Evolutionary conservation across 2,113 vertebrate genomes (phyloP), one percentile per base, ranked within the genome.

Genomic region (Podarcis muralis): DNA sequence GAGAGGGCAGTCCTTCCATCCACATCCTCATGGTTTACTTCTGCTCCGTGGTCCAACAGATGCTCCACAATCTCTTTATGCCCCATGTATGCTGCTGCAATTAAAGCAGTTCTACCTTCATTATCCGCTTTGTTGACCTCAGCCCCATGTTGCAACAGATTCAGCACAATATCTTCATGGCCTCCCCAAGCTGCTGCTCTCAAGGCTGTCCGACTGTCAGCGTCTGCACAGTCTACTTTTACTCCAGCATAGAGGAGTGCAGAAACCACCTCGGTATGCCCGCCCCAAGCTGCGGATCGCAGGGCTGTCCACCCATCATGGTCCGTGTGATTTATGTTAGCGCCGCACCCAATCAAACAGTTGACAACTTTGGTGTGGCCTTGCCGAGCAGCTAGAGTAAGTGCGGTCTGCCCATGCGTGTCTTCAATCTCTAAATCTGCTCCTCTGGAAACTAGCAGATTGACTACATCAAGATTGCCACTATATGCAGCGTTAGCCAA

Each of bases 291-390:
- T 1, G 99, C 99, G 0, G 99, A 99, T 25, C 99, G 96, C 16
- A 99, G 84, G 0, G 99, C 99, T 0, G 99, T 99, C 99, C 99
- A 99, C 3, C 99, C 99, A 0, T 99, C 99, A 0, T 98, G 99
- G 85, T 99, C 99, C 0, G 98, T 99, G 93, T 99, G 99, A 93
- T 99, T 98, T 79, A 99, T 98, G 6, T 99, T 98, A 69, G 98
- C 98, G 59, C 98, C 98, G 1, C 98, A 98, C 30, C 98, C 98
- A 12, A 99, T 99, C 81, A 99, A 96, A 93, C 99, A 99, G 90
- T 98, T 99, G 75, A 99, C 98, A 71, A 99, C 99, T 96, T 99
- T 99, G 86, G 99, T 99, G 80, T 99, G 99, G 1, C 99, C 99
- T 92, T 99, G 99, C 65, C 99, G 97, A 9, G 99, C 98, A 37